phyloP scores from a whole-genome alignment of 2,113 vertebrate species.

The Synodontis membranacea region DNA sequence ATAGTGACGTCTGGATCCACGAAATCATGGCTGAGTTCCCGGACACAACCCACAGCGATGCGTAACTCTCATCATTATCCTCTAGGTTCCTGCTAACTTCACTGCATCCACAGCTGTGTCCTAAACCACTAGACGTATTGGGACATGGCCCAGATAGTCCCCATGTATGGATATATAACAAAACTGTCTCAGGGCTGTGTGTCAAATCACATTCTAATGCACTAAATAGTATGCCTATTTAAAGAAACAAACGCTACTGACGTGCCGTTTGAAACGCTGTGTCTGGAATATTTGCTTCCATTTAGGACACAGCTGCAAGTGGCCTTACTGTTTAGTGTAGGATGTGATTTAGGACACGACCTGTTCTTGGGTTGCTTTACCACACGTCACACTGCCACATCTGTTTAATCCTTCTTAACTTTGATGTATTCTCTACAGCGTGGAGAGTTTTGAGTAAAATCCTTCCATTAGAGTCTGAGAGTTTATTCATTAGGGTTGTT shows the following conservation, averaged over 20 bases:
- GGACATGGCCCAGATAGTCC: not conserved
- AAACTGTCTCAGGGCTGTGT: not conserved
- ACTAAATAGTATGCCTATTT: not conserved
- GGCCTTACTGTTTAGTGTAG: not conserved
- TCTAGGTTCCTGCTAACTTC: not conserved
- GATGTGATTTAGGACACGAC: not conserved
- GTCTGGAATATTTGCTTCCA: no score
- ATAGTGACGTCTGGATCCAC: slow-evolving; percentile 89
- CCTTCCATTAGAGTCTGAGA: no score
- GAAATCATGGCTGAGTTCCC: slow-evolving; percentile 81
- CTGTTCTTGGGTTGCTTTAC: no score
- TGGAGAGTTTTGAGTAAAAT: no score
- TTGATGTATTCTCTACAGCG: no score
- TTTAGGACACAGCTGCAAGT: not conserved
- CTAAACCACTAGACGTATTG: not conserved
- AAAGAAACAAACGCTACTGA: not conserved
- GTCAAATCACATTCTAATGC: not conserved
- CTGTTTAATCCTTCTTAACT: no score
- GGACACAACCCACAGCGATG: slow-evolving; percentile 54
- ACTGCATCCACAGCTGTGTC: not conserved
- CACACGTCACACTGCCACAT: no score
- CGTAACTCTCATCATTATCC: slow-evolving; percentile 25
- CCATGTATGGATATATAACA: not conserved
- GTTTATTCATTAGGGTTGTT: no score
- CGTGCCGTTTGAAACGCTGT: not conserved